Conservation (phyloP, 2,797 vertebrate genomes). For the Coregonus sp. region DNA sequence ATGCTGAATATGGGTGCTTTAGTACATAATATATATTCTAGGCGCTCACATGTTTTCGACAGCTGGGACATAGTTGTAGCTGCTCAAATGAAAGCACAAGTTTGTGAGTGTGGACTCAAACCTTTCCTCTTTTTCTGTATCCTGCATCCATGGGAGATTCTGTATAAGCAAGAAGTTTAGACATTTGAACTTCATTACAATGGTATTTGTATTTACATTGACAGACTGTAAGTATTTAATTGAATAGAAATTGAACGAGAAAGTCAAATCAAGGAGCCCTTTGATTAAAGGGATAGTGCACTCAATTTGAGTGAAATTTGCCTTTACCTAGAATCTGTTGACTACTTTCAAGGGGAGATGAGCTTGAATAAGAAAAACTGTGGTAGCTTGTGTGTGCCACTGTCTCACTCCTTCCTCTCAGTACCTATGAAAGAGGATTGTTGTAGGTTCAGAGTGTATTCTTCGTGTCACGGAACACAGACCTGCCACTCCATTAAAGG, state of each 20-base stretch:
- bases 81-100: conserved; percentile 64
- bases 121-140: conserved; percentile 16
- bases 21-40: conserved; percentile 68
- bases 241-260: background rate
- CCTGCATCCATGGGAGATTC: conserved; percentile 9
- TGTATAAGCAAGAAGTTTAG: background rate
- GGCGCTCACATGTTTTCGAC: conserved; percentile 38
- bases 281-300: background rate
- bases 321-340: too few relatives aligned
- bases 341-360: too few relatives aligned
- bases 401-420: conserved; percentile 18
- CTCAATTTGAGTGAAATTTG: background rate
- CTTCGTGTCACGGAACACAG: background rate
- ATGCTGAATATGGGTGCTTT: conserved; percentile 65
- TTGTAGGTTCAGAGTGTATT: conserved; percentile 7
- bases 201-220: background rate
- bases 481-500: conserved; percentile 6
- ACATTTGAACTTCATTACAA: background rate
- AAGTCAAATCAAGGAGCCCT: background rate
- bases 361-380: background rate
- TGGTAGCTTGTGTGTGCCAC: conserved; percentile 13
- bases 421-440: background rate
- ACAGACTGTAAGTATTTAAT: background rate
- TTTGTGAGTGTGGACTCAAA: conserved; percentile 24
- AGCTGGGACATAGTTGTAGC: conserved; percentile 49